Conservation (phyloP, 2,888 invertebrate species). For the Lypha dubia region DNA sequence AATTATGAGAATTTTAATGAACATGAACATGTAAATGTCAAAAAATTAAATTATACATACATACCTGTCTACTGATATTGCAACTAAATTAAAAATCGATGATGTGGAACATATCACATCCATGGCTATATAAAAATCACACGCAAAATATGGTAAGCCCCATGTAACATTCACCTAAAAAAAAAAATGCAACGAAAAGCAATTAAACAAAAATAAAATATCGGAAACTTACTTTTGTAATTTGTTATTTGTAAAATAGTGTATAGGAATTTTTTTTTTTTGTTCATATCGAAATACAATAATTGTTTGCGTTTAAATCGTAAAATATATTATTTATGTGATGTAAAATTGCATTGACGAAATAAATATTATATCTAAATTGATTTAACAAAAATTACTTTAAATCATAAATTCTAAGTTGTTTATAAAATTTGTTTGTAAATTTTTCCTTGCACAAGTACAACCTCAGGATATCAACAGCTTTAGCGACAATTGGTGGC, state of each 20-base stretch:
- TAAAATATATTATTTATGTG: too few relatives aligned
- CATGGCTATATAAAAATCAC: slow-evolving; percentile 98
- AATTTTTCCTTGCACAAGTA: too few relatives aligned
- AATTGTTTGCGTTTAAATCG: too few relatives aligned
- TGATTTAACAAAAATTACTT: too few relatives aligned
- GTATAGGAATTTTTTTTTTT: background rate
- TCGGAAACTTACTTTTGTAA: background rate
- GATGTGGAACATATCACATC: slow-evolving; percentile 99
- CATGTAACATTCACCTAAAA: slow-evolving; percentile 91
- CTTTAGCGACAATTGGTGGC: too few relatives aligned
- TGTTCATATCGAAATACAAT: background rate
- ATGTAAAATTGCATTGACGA: too few relatives aligned
- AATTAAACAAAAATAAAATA: slow-evolving; percentile 45
- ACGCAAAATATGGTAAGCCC: slow-evolving; percentile 95
- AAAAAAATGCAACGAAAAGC: slow-evolving; percentile 80
- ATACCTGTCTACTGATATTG: slow-evolving; percentile 98
- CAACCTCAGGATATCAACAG: too few relatives aligned
- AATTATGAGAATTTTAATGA: slow-evolving; percentile 1
- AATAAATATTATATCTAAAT: too few relatives aligned
- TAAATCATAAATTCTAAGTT: too few relatives aligned
- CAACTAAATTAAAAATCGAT: slow-evolving; percentile 98
- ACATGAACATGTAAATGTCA: slow-evolving; percentile 75
- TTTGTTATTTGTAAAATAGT: background rate
- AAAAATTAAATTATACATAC: slow-evolving; percentile 74
- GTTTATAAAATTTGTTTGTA: too few relatives aligned